Conservation (phyloP, 2,888 invertebrate species). For the Drosophila affinis region DNA sequence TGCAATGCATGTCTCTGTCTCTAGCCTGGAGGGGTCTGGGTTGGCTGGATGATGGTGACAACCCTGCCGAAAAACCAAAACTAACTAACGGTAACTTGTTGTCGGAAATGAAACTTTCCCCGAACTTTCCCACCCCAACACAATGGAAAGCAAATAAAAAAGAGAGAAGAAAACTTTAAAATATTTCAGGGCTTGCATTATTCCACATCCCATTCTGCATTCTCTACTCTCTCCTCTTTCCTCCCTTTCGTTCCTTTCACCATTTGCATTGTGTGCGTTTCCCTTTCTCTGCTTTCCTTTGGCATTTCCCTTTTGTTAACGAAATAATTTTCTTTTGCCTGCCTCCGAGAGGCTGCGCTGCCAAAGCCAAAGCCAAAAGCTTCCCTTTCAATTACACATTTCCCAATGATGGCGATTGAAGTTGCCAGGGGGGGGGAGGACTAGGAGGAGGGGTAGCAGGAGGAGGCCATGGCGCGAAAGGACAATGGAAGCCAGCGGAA, state of each 20-base stretch:
- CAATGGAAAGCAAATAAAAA: slow-evolving; percentile 19
- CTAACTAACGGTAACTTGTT: slow-evolving; percentile 79
- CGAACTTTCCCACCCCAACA: slow-evolving; percentile 54
- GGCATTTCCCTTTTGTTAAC: slow-evolving; percentile 77
- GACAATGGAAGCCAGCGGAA: slow-evolving; percentile 73
- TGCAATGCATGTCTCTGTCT: slow-evolving; percentile 21
- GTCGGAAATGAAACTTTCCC: slow-evolving; percentile 80
- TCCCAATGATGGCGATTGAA: slow-evolving; percentile 54
- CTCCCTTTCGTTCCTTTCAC: not conserved
- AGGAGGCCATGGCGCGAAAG: slow-evolving; percentile 57
- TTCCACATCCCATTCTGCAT: slow-evolving; percentile 40
- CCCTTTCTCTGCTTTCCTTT: slow-evolving; percentile 7
- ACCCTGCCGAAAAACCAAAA: slow-evolving; percentile 62
- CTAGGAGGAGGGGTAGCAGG: slow-evolving; percentile 6
- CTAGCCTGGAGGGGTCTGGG: slow-evolving; percentile 3
- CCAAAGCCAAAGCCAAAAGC: slow-evolving; percentile 71
- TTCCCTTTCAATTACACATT: slow-evolving; percentile 83
- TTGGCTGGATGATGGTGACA: slow-evolving; percentile 57
- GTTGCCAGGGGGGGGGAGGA: slow-evolving; percentile 5
- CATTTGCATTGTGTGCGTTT: slow-evolving; percentile 53
- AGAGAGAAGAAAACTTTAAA: slow-evolving; percentile 64
- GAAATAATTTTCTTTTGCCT: slow-evolving; percentile 76
- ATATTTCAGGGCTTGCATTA: slow-evolving; percentile 64
- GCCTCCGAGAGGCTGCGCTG: slow-evolving; percentile 43
- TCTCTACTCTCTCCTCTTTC: not conserved